Percentiles rank a stretch among this genome's conserved stretches.
Conservation (phyloP, 2,888 invertebrate species). For the Thera britannica region DNA sequence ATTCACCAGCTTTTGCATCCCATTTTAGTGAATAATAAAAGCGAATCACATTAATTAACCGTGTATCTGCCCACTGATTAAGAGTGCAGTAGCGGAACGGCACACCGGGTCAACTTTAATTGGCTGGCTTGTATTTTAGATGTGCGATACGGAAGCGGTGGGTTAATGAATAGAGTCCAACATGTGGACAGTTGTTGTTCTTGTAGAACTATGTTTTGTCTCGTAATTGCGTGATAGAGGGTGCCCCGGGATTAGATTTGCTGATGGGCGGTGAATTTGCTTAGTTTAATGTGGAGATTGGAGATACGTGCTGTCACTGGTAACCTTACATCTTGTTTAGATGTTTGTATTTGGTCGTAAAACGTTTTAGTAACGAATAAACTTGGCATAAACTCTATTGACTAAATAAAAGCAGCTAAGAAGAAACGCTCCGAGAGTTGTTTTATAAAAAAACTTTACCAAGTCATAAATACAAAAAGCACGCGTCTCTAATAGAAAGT, state of each 20-base stretch:
- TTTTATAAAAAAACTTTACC: too few species aligned
- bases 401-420: neutral
- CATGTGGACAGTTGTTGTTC: constrained; percentile 79
- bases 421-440: too few species aligned
- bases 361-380: neutral
- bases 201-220: constrained; percentile 67
- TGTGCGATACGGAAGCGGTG: constrained; percentile 69
- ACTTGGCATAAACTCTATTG: neutral
- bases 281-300: constrained; percentile 42
- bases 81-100: constrained; percentile 78
- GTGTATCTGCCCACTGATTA: constrained; percentile 80
- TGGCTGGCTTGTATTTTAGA: constrained; percentile 77
- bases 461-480: too few species aligned
- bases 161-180: constrained; percentile 76
- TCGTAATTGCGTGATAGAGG: constrained; percentile 67
- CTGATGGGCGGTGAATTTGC: constrained; percentile 43
- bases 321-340: constrained; percentile 13
- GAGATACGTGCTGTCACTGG: constrained; percentile 22
- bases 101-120: constrained; percentile 79
- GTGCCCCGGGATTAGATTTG: constrained; percentile 49
- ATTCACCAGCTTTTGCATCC: constrained; percentile 49
- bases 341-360: neutral
- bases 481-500: too few species aligned
- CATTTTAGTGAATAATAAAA: constrained; percentile 71
- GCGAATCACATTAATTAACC: constrained; percentile 79